Base-by-base conservation (phyloP, 30 jellyfish, hydroid and myxozoan genomes). In the Pseudorhiza aurosa region DNA sequence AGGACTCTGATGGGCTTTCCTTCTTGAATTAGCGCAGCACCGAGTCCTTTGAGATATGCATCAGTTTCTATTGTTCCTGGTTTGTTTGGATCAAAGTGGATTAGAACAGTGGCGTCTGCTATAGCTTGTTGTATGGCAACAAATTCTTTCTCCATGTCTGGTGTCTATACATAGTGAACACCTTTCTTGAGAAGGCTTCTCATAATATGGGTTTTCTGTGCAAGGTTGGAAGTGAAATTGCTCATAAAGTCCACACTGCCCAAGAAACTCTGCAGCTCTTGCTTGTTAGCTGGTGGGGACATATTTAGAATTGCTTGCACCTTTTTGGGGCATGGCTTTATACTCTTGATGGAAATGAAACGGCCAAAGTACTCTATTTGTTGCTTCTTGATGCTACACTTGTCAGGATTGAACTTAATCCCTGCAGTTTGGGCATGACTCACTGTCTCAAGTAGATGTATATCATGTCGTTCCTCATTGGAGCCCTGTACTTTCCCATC, bases 401-500 rank as follows among this genome's bases (percentile, higher is more conserved):
- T 73, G 18, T 73, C 87, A 22, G 87, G 29, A 50, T 73, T 73
- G 47, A 46, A 73, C 49, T 73, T 73, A 24, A 73, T 32, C 30
- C 84, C 80, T 19, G 81, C 87, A 46, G 56, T 22, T 51, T 35
- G 79, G 36, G 87, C 87, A 27, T 35, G 51, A 6, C 82, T 35
- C 27, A 51, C 79, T 24, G 81, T 73, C 58, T 73, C 87, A 14
- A 73, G 87, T n/a, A 73, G 81, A 35, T 47, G 51, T 17, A 51
- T 51, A 44, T 73, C 87, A 51, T 73, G 80, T 28, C 56, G 79
- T 53, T 46, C 79, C 58, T 73, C 87, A 6, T 59, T 73, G 40
- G 87, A 73, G 80, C 87, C 63, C 47, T 73, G 80, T 27, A 73
- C 81, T 29, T 73, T 73, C 63, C 19, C 87, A 51, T 73, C 79